Evolutionary conservation across 2,797 vertebrate species (phyloP), one percentile per base, ranked within the genome.

Genomic region (Lithobates pipiens): DNA sequence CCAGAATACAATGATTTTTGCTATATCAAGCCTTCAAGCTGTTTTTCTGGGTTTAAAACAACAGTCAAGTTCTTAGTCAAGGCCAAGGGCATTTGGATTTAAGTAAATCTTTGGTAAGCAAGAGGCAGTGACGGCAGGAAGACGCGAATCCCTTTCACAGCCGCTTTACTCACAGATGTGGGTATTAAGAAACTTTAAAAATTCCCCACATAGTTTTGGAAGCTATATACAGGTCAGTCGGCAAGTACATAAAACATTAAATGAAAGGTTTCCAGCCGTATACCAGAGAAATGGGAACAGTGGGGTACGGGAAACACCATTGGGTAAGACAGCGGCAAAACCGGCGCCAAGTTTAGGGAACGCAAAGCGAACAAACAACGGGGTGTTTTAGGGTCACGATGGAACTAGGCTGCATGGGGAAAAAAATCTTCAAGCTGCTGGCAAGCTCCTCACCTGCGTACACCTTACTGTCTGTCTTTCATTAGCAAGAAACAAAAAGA

Each of bases 401-500:
- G 44, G 50, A 82, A 77, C 57, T 36, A n/a, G 61, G 82, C 68
- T 69, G 76, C 74, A 50, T 34, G 57, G 29, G 78, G 77, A 57
- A 74, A 68, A 32, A 25, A 39, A 39, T 69, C 76, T 83, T 74
- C 75, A 44, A 69, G 46, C 76, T 25, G 27, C 80, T 23, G 23
- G 69, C 61, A n/a, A 42, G 74, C 27, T 44, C 32, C 76, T 32
- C 63, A 70, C 78, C 79, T 82, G 85, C 75, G 73, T 77, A 50
- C 68, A 77, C 67, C 57, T 79, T 44, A 63, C 71, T 29, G 44
- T 29, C 84, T 79, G 81, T 29, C 85, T 87, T 83, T 87, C 85
- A 87, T 87, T 87, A 83, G 46, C 68, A 18, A 83, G 80, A 87
- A 80, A 83, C 81, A 87, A 87, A 77, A 79, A 73, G 81, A 75